Conservation (phyloP, 2,797 vertebrate species). For the Sebastes minor region DNA sequence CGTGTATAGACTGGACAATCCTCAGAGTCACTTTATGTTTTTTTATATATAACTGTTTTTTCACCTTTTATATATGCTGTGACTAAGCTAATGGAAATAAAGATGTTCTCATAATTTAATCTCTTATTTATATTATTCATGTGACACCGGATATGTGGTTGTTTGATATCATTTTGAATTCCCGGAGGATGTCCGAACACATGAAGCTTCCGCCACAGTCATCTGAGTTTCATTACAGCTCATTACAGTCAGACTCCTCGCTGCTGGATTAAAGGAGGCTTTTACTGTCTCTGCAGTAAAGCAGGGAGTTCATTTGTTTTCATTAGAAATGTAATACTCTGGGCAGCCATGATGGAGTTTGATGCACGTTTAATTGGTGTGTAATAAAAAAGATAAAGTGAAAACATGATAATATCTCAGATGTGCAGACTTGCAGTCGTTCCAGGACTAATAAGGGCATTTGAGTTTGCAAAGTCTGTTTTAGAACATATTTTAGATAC, state of each 20-base stretch:
- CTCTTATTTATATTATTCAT: slow-evolving; percentile 12
- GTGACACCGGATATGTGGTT: not conserved
- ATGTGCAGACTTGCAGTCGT: not conserved
- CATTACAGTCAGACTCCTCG: slow-evolving; percentile 18
- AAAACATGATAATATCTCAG: not conserved
- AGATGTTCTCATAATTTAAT: slow-evolving; percentile 42
- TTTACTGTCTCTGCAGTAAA: slow-evolving; percentile 17
- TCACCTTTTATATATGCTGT: slow-evolving; percentile 37
- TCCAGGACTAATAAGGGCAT: slow-evolving; percentile 12
- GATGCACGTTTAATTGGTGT: slow-evolving; percentile 6
- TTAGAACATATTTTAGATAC: not conserved
- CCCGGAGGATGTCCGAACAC: not conserved
- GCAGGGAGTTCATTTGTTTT: slow-evolving; percentile 34
- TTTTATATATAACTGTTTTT: slow-evolving; percentile 38
- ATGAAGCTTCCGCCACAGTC: not conserved
- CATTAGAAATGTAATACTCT: slow-evolving; percentile 25
- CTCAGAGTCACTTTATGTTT: slow-evolving; percentile 68
- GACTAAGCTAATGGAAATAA: slow-evolving; percentile 60
- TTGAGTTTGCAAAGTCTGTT: not conserved
- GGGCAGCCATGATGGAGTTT: not conserved
- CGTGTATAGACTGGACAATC: slow-evolving; percentile 27
- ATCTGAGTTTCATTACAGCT: slow-evolving; percentile 40
- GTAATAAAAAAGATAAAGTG: slow-evolving; percentile 26
- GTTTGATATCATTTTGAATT: not conserved
- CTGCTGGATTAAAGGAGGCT: slow-evolving; percentile 5